phyloP scores from a whole-genome alignment of 2,113 vertebrate genomes.

The Agapornis roseicollis region DNA sequence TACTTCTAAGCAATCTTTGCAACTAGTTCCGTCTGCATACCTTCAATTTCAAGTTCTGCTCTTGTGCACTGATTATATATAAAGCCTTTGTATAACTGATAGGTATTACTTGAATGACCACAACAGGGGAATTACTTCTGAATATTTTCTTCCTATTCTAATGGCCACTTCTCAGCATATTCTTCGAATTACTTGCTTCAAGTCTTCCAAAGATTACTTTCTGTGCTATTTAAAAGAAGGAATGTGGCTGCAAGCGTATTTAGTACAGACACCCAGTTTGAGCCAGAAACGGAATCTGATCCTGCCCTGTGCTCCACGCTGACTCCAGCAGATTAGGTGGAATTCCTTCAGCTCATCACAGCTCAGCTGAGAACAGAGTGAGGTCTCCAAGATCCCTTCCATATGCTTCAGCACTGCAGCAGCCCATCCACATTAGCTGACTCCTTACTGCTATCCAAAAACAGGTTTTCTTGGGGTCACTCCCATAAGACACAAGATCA shows the following conservation, averaged over 20 bases:
- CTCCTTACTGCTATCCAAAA: background rate
- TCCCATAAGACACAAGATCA: background rate
- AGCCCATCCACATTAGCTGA: background rate
- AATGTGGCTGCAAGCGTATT: background rate
- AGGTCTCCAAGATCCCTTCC: background rate
- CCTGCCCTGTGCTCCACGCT: background rate
- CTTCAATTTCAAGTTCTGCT: background rate
- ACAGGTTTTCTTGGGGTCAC: background rate
- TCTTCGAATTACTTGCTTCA: background rate
- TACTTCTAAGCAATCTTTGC: background rate
- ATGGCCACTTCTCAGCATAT: background rate
- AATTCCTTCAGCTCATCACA: background rate
- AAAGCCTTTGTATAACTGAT: background rate
- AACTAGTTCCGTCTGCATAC: background rate
- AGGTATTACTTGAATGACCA: background rate
- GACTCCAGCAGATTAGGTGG: background rate
- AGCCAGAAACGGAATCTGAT: background rate
- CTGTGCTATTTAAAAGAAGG: background rate
- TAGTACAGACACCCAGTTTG: background rate
- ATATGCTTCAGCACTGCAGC: background rate
- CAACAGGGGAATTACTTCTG: background rate
- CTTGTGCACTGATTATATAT: background rate
- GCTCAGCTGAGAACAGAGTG: background rate
- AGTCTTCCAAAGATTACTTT: background rate
- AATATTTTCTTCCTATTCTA: background rate